A percentile compares a stretch with the other conserved stretches of the same genome.
Evolutionary conservation across 2,797 vertebrate genomes (phyloP).

Genomic region (Vireo griseus): DNA sequence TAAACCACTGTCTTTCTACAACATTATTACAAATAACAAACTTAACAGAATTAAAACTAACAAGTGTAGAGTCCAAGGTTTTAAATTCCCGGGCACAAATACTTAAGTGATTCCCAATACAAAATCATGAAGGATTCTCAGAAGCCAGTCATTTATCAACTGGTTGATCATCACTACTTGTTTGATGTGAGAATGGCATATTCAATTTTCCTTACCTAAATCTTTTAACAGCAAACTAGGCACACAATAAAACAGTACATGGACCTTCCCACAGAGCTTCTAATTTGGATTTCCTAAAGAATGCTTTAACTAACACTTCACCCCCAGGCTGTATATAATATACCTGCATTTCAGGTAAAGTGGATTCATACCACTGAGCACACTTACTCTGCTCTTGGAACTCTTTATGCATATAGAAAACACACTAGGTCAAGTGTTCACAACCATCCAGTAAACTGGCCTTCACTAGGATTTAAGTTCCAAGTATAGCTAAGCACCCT

Average conservation of each 20-base stretch:
- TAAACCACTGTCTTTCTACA: neutral
- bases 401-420: neutral
- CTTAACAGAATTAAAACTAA: neutral
- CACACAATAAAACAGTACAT: neutral
- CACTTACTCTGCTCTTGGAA: neutral
- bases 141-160: neutral
- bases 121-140: neutral
- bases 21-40: neutral
- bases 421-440: neutral
- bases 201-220: neutral
- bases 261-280: neutral
- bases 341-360: neutral
- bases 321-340: neutral
- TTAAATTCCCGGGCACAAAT: neutral
- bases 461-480: neutral
- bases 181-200: neutral
- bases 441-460: neutral
- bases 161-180: neutral
- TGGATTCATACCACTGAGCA: neutral
- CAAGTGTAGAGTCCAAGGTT: neutral
- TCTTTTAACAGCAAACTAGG: neutral
- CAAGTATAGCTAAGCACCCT: neutral
- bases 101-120: neutral
- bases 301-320: neutral
- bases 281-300: neutral